Base-by-base conservation (phyloP, 23 tunicate genomes). In the Ciona savignyi region DNA sequence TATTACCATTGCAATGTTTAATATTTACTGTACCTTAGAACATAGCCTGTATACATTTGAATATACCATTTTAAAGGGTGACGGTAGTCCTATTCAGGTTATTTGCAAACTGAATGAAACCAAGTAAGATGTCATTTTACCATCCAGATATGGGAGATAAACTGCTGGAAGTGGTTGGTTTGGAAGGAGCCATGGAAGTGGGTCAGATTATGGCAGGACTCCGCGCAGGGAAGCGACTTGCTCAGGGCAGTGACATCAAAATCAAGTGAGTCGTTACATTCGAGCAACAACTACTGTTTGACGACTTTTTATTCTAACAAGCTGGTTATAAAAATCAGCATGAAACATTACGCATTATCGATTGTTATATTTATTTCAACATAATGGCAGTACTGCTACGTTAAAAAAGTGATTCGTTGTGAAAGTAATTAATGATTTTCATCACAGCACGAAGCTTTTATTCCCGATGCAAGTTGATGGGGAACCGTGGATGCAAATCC, bases 391-490 rank as follows among this genome's bases (percentile, higher is more conserved):
- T n/a, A n/a, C n/a, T n/a, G n/a, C n/a, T n/a, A n/a, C n/a, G n/a
- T n/a, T n/a, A n/a, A n/a, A n/a, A n/a, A n/a, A n/a, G n/a, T n/a
- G n/a, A n/a, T n/a, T n/a, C n/a, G n/a, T n/a, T n/a, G n/a, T n/a
- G n/a, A n/a, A n/a, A n/a, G n/a, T n/a, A n/a, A n/a, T 27, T 20
- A 35, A 21, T 72, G n/a, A 72, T 35, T 22, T 72, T 72, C 27
- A 26, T 51, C 74, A 28, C 79, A 87, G 95, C 21, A 87, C 95
- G 21, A 70, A 73, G 64, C 70, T 60, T 29, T 19, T 76, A 2
- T 76, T 87, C 51, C 95, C 95, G 27, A 87, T 87, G 95, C 95
- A 87, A 74, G 95, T 87, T 0, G 95, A 87, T 33, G 95, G 95
- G 2, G 95, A 87, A 68, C 95, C 95, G 32, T 87, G 95, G 95